Base-by-base conservation (phyloP, 2,113 vertebrate species). In the human region DNA sequence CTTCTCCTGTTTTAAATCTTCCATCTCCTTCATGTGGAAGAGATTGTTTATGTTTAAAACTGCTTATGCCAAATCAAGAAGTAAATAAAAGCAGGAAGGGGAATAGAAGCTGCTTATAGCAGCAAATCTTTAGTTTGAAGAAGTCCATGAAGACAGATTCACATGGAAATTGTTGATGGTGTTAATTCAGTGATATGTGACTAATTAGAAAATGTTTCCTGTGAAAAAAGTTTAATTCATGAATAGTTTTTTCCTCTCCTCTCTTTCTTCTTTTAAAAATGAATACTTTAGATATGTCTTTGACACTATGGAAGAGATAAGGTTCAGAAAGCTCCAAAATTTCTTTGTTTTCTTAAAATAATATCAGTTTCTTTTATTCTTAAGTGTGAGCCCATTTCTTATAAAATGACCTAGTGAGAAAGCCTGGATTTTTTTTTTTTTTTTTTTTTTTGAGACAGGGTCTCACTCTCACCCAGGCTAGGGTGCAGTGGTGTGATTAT, bases 301-400 rank as follows among this genome's bases (percentile, higher is more conserved):
- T 95, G 52, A 72, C 1, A 17, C 32, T 82, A 3, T 81, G 27
- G 48, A 45, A 87, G 12, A 92, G 50, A 68, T 7, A 27, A 78
- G 64, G 5, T 45, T 81, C 23, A 89, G 78, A 76, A 96, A 84
- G 72, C 17, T n/a, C 10, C 25, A 30, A n/a, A 5, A 68, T 75
- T 52, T 81, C 10, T 78, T 90, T 95, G 6, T 95, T 94, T 82
- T 89, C 83, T 92, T 73, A 73, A 89, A 91, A 82, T 73, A 89
- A 1, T 45, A 7, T 32, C 43, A 89, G 4, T 90, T 94, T 90
- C 0, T 90, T 96, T 87, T 70, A 25, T 93, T 70, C n/a, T 79
- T 11, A 61, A 16, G 4, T 13, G 13, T 10, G 1, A 79, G 14
- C 13, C 20, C 3, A 22, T 9, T 30, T 72, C 22, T 78, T 10